phyloP scores from a whole-genome alignment of 2,113 vertebrate species.

The Rhea pennata region DNA sequence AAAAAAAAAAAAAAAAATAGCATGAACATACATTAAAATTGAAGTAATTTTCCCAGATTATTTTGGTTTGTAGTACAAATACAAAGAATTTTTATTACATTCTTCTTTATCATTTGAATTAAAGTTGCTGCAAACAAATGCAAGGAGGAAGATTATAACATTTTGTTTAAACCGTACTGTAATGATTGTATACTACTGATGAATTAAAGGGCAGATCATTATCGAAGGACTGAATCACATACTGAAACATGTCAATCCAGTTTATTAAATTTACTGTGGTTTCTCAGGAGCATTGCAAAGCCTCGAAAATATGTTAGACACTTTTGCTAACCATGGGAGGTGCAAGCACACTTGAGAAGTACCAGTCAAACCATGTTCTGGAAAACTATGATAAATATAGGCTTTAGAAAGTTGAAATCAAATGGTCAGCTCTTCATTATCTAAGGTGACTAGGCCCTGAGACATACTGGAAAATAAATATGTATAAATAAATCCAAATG shows the following conservation, averaged over 20 bases:
- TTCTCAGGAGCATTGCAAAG: background rate
- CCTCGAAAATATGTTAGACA: background rate
- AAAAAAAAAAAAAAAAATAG: no score
- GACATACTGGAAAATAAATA: background rate
- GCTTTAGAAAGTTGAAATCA: background rate
- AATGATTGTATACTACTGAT: background rate
- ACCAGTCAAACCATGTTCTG: background rate
- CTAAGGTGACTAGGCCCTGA: background rate
- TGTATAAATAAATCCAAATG: background rate
- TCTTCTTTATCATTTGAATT: background rate
- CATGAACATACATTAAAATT: background rate
- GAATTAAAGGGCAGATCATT: background rate
- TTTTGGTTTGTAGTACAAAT: background rate
- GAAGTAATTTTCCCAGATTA: background rate
- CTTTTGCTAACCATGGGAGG: background rate
- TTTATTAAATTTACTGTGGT: background rate
- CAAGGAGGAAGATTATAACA: background rate
- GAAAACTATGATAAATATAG: background rate
- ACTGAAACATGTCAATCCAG: background rate
- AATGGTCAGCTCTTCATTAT: background rate
- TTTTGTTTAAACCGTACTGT: background rate
- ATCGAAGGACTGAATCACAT: background rate
- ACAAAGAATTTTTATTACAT: background rate
- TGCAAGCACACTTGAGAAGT: background rate
- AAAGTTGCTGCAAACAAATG: background rate